A percentile compares a stretch with the other conserved stretches of the same genome.
phyloP scores from a whole-genome alignment of 2,113 vertebrate species.

The Condylura cristata region DNA sequence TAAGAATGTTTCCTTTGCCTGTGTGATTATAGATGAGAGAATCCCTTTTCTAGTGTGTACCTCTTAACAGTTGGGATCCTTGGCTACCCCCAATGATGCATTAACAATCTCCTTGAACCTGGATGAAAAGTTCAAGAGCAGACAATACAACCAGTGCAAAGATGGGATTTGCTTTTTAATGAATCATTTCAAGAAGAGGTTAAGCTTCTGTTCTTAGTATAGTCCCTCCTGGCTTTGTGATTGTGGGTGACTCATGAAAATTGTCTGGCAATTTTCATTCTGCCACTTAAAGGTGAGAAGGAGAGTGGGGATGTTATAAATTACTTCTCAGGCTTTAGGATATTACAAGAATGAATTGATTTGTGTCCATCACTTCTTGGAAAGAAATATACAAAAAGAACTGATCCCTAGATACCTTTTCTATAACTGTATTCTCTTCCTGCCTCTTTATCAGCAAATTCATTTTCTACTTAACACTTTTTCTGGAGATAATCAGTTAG shows the following conservation, averaged over 20 bases:
- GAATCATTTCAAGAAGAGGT: background rate
- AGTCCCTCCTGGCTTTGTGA: background rate
- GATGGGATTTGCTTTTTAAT: background rate
- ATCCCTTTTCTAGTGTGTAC: no score
- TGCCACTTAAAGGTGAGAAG: background rate
- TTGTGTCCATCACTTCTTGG: background rate
- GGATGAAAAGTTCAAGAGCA: background rate
- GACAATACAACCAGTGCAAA: background rate
- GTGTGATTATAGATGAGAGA: no score
- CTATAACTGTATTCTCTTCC: background rate
- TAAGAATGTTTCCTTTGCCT: no score
- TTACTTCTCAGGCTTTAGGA: background rate
- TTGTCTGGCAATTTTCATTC: background rate
- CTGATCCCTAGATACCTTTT: background rate
- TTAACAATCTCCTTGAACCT: background rate
- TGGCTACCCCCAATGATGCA: no score
- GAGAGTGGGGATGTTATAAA: background rate
- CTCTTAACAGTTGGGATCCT: no score
- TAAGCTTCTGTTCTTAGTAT: background rate
- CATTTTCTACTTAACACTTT: background rate
- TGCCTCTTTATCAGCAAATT: background rate
- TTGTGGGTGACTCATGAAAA: background rate
- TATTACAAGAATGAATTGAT: constrained; percentile 8
- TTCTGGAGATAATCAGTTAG: background rate
- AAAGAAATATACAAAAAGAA: background rate